A percentile compares a stretch with the other conserved stretches of the same genome.
phyloP scores from a whole-genome alignment of 2,113 vertebrate species.

The Triplophysa siluroides region DNA sequence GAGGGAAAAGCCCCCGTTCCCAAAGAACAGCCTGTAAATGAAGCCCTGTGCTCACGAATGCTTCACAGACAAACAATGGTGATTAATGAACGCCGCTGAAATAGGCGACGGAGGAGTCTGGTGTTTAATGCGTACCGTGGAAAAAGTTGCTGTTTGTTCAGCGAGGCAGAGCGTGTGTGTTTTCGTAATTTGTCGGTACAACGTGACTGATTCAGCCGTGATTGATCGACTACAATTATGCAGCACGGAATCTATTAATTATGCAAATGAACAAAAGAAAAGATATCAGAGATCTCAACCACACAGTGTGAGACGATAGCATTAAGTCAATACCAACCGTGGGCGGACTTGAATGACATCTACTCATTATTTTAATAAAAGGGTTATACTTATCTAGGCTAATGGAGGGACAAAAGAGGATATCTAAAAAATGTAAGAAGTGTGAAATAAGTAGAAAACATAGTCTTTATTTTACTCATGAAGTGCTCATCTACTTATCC shows the following conservation, averaged over 20 bases:
- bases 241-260: conserved; percentile 18
- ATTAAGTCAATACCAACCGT: not conserved
- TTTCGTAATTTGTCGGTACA: not conserved
- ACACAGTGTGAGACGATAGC: conserved; percentile 24
- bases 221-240: conserved; percentile 1
- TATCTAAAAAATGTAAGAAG: not conserved
- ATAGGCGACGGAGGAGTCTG: conserved; percentile 13
- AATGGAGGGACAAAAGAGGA: not conserved
- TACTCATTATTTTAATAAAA: conserved; percentile 15
- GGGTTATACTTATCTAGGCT: conserved; percentile 6
- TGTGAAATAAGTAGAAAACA: not conserved
- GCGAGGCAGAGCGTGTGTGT: not conserved
- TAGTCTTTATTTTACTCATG: conserved; percentile 1
- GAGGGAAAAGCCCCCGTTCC: not conserved
- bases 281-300: conserved; percentile 3
- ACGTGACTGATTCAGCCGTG: conserved; percentile 21
- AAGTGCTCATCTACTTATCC: conserved; percentile 2
- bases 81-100: conserved; percentile 35
- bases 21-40: conserved; percentile 26
- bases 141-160: conserved; percentile 27
- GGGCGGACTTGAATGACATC: not conserved
- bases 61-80: conserved; percentile 36
- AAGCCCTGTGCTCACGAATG: conserved; percentile 27
- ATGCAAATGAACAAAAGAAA: not conserved
- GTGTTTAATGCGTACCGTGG: not conserved